These are phyloP conservation scores for Cerceris rybyensis DNA, from an alignment of 2,888 invertebrate genomes.

Conservation along the genomic window DNA sequence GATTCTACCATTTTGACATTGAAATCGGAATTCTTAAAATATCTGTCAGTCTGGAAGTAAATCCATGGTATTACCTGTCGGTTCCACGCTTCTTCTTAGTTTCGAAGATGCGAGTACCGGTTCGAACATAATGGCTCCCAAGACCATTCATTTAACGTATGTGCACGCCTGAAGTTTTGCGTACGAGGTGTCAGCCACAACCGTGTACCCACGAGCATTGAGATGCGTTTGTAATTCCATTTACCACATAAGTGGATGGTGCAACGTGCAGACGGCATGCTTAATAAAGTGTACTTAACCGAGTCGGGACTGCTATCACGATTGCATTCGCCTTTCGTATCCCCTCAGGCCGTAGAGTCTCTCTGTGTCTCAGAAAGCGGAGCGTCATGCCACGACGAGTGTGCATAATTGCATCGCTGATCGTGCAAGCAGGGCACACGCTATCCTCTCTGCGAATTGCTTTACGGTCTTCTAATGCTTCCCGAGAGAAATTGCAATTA, in stretches of 20 bases:
- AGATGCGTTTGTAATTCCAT: constrained; percentile 77
- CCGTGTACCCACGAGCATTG: constrained; percentile 39
- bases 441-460: constrained; percentile 3
- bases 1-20: no score
- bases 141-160: not conserved
- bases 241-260: constrained; percentile 72
- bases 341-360: constrained; percentile 17
- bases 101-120: no score
- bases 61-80: no score
- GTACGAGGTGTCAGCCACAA: constrained; percentile 57
- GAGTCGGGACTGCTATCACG: constrained; percentile 62
- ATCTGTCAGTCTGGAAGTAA: no score
- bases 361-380: constrained; percentile 50
- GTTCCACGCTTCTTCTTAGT: no score
- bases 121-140: no score
- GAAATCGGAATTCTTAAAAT: no score
- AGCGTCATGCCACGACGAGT: constrained; percentile 35
- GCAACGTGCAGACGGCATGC: constrained; percentile 71
- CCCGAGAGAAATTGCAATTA: constrained; percentile 3
- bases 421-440: constrained; percentile 40
- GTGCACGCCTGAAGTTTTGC: constrained; percentile 35
- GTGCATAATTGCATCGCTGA: constrained; percentile 60
- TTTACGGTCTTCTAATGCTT: constrained; percentile 13
- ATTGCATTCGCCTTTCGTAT: constrained; percentile 62
- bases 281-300: constrained; percentile 75